These are phyloP conservation scores for Tetrapedia diversipes DNA, from an alignment of 2,888 invertebrate genomes.

Conservation along the genomic window DNA sequence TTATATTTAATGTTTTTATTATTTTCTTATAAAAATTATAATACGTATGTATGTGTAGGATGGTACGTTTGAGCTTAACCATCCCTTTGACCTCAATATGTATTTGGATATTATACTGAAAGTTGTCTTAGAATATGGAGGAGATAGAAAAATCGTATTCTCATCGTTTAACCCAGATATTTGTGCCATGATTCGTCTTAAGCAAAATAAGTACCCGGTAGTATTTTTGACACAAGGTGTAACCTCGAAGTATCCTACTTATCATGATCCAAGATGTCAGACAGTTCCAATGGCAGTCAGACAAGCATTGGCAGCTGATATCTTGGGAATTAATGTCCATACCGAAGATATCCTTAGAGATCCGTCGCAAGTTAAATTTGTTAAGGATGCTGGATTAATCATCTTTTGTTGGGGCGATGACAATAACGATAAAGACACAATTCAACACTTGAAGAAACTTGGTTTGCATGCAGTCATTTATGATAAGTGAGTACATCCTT, in stretches of 20 bases:
- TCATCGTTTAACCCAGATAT: constrained; percentile 98
- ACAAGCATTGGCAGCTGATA: constrained; percentile 91
- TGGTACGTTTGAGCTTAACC: constrained; percentile 93
- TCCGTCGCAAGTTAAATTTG: constrained; percentile 90
- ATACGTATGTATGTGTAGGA: constrained; percentile 83
- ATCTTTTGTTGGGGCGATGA: constrained; percentile 99
- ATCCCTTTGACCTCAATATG: constrained; percentile 95
- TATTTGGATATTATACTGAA: constrained; percentile 95
- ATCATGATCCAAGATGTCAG: constrained; percentile 92
- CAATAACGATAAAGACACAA: constrained; percentile 93
- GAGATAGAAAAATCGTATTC: constrained; percentile 93
- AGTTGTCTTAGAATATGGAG: constrained; percentile 91
- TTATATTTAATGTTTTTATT: not conserved
- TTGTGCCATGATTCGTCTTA: constrained; percentile 95
- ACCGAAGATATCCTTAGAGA: constrained; percentile 95
- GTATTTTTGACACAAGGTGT: constrained; percentile 95
- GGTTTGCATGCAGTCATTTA: constrained; percentile 98
- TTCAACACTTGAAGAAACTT: constrained; percentile 92
- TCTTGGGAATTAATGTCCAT: constrained; percentile 95
- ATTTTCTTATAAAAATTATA: constrained; percentile 6
- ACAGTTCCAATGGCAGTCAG: constrained; percentile 92
- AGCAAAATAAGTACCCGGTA: constrained; percentile 98
- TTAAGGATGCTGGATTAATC: constrained; percentile 91
- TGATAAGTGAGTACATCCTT: constrained; percentile 88
- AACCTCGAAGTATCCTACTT: constrained; percentile 89